Conservation (phyloP, 2,797 vertebrate genomes). For the Dryobates pubescens region DNA sequence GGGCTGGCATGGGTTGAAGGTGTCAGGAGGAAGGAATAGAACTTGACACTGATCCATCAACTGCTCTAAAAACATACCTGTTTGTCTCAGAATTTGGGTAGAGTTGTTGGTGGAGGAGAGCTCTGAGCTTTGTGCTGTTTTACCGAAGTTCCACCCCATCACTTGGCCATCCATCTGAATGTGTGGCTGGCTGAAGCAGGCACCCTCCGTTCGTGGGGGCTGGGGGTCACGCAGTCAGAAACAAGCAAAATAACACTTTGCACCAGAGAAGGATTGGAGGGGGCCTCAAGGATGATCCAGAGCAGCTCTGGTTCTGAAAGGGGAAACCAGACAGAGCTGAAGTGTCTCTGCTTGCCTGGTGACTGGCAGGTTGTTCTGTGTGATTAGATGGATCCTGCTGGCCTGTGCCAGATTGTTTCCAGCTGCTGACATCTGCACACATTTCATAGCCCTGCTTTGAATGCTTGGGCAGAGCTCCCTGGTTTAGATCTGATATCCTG, state of each 20-base stretch:
- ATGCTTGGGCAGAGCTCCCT: neutral
- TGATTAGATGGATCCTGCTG: neutral
- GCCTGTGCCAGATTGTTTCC: neutral
- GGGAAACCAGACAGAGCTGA: neutral
- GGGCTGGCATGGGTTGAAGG: neutral
- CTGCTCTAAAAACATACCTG: neutral
- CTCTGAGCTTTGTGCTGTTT: neutral
- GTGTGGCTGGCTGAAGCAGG: accelerated
- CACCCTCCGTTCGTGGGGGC: no score
- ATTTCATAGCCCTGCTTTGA: neutral
- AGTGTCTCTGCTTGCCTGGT: neutral
- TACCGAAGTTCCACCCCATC: neutral
- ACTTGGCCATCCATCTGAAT: neutral
- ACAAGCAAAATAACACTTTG: neutral
- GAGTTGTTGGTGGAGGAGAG: neutral
- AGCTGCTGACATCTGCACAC: accelerated
- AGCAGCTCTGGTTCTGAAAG: neutral
- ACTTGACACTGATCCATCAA: accelerated
- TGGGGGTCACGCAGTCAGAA: neutral
- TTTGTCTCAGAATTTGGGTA: neutral
- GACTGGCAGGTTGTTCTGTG: neutral
- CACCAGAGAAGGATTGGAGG: no score
- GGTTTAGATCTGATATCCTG: accelerated
- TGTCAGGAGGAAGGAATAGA: neutral
- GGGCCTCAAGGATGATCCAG: no score